Base-by-base conservation (phyloP, 2,797 vertebrate species). In the Glossophaga mutica region DNA sequence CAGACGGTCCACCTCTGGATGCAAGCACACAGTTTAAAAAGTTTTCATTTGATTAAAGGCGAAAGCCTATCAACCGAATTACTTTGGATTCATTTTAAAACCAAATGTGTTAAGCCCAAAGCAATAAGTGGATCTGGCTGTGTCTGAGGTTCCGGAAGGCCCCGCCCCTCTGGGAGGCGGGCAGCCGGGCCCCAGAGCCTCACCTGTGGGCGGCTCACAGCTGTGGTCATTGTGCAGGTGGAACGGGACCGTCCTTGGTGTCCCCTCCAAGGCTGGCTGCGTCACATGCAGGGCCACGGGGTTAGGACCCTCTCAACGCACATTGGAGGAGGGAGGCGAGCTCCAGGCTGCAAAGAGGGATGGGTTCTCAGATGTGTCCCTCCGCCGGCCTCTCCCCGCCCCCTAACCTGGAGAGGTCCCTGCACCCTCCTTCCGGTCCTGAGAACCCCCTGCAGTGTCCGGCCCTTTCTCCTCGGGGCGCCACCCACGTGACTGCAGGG, bases 261-360 rank as follows among this genome's bases (percentile, higher is more conserved):
- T 39, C 34, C 34, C 14, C 11, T 34, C 22, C 16, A 2, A 24
- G 21, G 22, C 77, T 78, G 34, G 50, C 50, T 37, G 76, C 48
- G 48, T 78, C 21, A 37, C 76, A 7, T 0, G 79, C 57, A 18
- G 67, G n/a, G 37, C 21, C 67, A 22, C 4, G 32, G 18, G 67
- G 67, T 15, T 42, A 18, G 4, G 8, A 5, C n/a, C 48, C 22
- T 9, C 2, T 0, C 1, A 2, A 22, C 12, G 39, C 5, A 3
- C 9, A 9, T 22, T 3, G 5, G 29, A 22, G 46, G 29, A 67
- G 19, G 5, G 2, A 42, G 42, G n/a, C 6, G 1, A 6, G 48
- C 52, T 39, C n/a, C 0, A 14, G 48, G 5, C 48, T n/a, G 39
- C 37, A 52, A 4, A 44, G 50, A 5, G 78, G 52, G 16, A 46